Evolutionary conservation across 1,140 invertebrate genomes (phyloP).

Genomic region (Drosophila pallidifrons): DNA sequence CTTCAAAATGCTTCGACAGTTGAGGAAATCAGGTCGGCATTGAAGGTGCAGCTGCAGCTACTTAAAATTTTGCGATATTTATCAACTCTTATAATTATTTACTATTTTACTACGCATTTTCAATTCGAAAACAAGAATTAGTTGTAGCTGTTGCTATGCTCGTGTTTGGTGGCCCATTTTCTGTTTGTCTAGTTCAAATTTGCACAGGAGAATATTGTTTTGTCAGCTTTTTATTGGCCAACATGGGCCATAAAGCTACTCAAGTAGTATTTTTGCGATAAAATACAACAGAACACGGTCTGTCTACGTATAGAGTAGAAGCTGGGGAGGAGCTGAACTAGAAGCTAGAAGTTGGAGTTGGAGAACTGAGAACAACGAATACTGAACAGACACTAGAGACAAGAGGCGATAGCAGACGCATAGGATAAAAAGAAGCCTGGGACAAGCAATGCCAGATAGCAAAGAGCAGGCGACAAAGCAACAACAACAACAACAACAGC

Average conservation of each 20-base stretch:
- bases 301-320: conserved; percentile 13
- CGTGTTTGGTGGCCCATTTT: conserved; percentile 44
- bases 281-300: conserved; percentile 74
- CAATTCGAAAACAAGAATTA: conserved; percentile 28
- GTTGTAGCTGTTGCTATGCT: conserved; percentile 18
- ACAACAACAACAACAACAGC: conserved; percentile 39
- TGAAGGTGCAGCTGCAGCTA: background rate
- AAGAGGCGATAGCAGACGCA: conserved; percentile 55
- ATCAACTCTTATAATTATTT: background rate
- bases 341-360: conserved; percentile 22
- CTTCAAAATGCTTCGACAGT: background rate
- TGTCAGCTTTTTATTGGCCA: conserved; percentile 83
- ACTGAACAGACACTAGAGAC: conserved; percentile 19
- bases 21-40: background rate
- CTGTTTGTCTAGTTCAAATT: conserved; percentile 24
- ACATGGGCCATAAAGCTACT: conserved; percentile 82
- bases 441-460: conserved; percentile 74
- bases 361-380: conserved; percentile 6
- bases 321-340: background rate
- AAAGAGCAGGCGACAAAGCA: conserved; percentile 54
- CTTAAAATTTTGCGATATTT: background rate
- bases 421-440: conserved; percentile 72
- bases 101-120: background rate
- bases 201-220: conserved; percentile 70
- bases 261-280: conserved; percentile 84